Base-by-base conservation (phyloP, 2,888 invertebrate genomes). In the Drosophila barbarae region DNA sequence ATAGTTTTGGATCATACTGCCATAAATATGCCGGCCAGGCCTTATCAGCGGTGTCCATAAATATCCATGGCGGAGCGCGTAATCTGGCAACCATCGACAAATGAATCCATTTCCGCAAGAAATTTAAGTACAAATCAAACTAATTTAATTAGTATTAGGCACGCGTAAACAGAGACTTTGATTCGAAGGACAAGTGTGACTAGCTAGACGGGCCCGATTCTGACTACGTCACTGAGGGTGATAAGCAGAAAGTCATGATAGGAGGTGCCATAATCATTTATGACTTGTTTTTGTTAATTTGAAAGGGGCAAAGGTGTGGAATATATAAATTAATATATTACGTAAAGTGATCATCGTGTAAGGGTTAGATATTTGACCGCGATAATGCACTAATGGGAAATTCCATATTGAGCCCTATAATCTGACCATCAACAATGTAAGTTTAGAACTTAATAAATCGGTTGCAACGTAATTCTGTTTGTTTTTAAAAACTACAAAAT, bases 141-240 rank as follows among this genome's bases (percentile, higher is more conserved):
- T 35, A 57, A 35, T 55, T 67, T 55, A 32, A 57, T 67, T 66
- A 51, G 30, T 34, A 66, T 39, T 51, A 36, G 34, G 30, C 56
- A 50, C 38, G 51, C 67, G 36, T 23, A 34, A 34, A 18, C 35
- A 35, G n/a, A 21, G 41, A 28, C 12, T 63, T 49, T 44, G 42
- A 36, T 15, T 36, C 32, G 36, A 23, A 42, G 64, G 30, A 30
- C 38, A 36, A 36, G 36, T 38, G 36, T 55, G 55, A 55, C 61
- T 42, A 18, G 30, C 30, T 35, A 42, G 41, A 63, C 64, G 13
- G 42, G 26, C 50, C 42, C 49, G 42, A 35, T 61, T 50, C 61
- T 42, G 23, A 18, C 50, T 63, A 63, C 63, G 63, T 63, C 63
- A 63, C 44, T 36, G 36, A 18, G 12, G 26, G 32, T 50, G 61